These are phyloP conservation scores for Elanoides forficatus DNA, from an alignment of 2,113 vertebrate species.

Conservation along the genomic window DNA sequence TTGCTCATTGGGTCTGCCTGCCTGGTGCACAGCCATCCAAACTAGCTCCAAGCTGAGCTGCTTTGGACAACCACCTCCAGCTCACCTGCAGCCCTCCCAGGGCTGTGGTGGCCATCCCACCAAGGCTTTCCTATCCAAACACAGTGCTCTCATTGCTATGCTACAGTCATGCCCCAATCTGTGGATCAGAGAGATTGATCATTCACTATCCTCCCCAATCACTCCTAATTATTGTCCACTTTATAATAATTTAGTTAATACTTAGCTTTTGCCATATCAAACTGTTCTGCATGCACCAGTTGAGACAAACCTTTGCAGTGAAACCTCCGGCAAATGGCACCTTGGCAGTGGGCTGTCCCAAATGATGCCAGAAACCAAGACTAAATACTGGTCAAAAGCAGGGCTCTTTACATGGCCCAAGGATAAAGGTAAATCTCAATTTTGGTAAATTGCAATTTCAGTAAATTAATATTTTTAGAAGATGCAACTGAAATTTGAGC, in stretches of 20 bases:
- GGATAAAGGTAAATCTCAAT: neutral
- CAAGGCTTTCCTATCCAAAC: neutral
- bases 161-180: neutral
- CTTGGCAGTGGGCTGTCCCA: neutral
- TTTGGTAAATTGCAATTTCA: neutral
- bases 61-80: neutral
- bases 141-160: neutral
- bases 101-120: neutral
- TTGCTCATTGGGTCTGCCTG: neutral
- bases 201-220: neutral
- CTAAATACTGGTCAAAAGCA: neutral
- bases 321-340: neutral
- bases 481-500: slow-evolving; percentile 44
- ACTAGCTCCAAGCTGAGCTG: neutral
- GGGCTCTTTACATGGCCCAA: neutral
- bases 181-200: neutral
- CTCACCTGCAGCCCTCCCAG: neutral
- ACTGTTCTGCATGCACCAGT: neutral
- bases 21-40: neutral
- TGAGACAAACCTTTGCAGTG: neutral
- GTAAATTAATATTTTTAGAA: slow-evolving; percentile 23
- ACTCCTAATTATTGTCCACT: neutral
- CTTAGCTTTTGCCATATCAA: neutral
- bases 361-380: neutral
- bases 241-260: neutral